Percentiles rank a stretch among this genome's conserved stretches.
Evolutionary conservation across 37 sponge, comb jelly and placozoan species (phyloP).

Genomic region (Agelas oroides): DNA sequence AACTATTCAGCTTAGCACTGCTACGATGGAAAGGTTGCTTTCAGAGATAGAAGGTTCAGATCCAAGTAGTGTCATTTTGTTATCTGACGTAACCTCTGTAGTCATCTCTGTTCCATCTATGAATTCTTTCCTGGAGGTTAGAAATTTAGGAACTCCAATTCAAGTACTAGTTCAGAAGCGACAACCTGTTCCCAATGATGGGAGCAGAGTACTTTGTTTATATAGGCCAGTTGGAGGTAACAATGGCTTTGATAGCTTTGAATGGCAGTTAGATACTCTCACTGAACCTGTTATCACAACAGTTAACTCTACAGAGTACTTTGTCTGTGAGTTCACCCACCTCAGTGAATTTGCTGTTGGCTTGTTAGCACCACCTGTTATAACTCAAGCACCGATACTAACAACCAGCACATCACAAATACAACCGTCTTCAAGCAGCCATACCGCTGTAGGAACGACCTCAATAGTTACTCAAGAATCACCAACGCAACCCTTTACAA

Average conservation of each 20-base stretch:
- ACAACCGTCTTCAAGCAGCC: constrained; percentile 19
- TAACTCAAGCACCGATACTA: constrained; percentile 33
- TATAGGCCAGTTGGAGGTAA: constrained; percentile 56
- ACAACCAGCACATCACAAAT: constrained; percentile 5
- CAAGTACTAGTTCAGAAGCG: constrained; percentile 40
- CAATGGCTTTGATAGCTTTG: neutral
- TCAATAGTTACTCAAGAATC: neutral
- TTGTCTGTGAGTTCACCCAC: constrained; percentile 57
- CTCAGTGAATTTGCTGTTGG: constrained; percentile 75
- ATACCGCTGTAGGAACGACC: constrained; percentile 5
- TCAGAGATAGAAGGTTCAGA: constrained; percentile 39
- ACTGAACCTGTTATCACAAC: constrained; percentile 9
- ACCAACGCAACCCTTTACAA: neutral
- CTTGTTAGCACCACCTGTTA: constrained; percentile 69
- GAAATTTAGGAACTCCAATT: constrained; percentile 21
- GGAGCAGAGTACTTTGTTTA: constrained; percentile 49
- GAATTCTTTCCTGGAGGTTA: constrained; percentile 26
- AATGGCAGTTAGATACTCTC: constrained; percentile 54
- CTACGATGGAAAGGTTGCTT: constrained; percentile 6
- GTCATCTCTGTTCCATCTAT: constrained; percentile 51
- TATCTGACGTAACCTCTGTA: constrained; percentile 49
- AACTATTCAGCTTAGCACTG: neutral
- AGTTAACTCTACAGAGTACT: constrained; percentile 5
- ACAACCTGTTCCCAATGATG: neutral
- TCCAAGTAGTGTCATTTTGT: constrained; percentile 21